Percentiles rank a stretch among this genome's conserved stretches.
Evolutionary conservation across 2,113 vertebrate species (phyloP).

Genomic region (Percina caprodes): DNA sequence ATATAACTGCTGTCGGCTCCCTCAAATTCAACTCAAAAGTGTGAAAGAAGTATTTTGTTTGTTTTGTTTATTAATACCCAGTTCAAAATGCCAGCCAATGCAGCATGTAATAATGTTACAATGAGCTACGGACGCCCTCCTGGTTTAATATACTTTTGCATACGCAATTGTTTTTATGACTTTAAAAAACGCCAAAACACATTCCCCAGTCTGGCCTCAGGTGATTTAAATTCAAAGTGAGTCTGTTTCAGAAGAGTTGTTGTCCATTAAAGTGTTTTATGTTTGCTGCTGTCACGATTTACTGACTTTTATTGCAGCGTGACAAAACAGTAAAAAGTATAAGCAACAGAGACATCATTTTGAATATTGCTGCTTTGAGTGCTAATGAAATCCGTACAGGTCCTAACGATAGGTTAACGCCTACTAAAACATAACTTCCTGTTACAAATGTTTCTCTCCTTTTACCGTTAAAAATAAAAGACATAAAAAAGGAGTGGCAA

Average conservation of each 20-base stretch:
- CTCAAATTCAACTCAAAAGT: background rate
- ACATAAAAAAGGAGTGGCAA: background rate
- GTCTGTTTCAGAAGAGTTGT: conserved; percentile 41
- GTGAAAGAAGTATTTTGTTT: conserved; percentile 1
- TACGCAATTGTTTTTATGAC: conserved; percentile 40
- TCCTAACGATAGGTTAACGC: conserved; percentile 27
- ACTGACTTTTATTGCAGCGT: conserved; percentile 63
- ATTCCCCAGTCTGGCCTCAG: conserved; percentile 48
- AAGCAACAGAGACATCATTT: conserved; percentile 28
- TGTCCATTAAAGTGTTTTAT: conserved; percentile 74
- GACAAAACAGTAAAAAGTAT: conserved; percentile 42
- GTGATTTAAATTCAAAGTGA: conserved; percentile 64
- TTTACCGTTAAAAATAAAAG: background rate
- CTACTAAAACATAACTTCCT: conserved; percentile 1
- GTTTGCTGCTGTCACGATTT: conserved; percentile 62
- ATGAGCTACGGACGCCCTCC: background rate
- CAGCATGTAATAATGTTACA: conserved; percentile 20
- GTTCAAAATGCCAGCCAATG: conserved; percentile 27
- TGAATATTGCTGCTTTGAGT: conserved; percentile 35
- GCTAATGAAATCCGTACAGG: conserved; percentile 57
- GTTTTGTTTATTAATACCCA: conserved; percentile 7
- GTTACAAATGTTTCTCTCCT: background rate
- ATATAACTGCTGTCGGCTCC: background rate
- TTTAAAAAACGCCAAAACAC: conserved; percentile 43
- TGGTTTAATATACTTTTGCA: conserved; percentile 34